Evolutionary conservation across 1,140 invertebrate species (phyloP), one percentile per base, ranked within the genome.

Genomic region (Drosophila setifemur): DNA sequence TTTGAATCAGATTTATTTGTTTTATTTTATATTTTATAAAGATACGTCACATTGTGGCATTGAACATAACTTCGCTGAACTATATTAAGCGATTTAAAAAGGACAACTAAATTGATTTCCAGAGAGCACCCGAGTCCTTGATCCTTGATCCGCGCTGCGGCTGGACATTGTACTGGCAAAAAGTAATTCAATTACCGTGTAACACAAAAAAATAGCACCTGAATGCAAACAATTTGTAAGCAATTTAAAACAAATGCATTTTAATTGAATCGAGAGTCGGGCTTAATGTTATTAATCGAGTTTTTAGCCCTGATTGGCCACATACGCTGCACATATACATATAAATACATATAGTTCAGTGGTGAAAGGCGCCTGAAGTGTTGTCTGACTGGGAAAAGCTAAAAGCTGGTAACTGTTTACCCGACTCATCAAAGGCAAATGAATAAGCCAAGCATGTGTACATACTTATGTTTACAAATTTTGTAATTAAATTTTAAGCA

Each of bases 401-500:
- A 23, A 42, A 39, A 23, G 3, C 16, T 26, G n/a, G n/a, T n/a
- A 11, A 16, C 47, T 48, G 40, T 55, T 63, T 54, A 14, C 42
- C 4, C 14, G 18, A 35, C 31, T 49, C 48, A 37, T 37, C 53
- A 47, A 21, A 6, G 12, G n/a, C 14, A n/a, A 21, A 31, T 48
- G 19, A 23, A 19, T 29, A 6, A n/a, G 25, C 25, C 26, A 14
- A 44, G 21, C 29, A 67, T 31, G 33, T 55, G 11, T 35, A 12
- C 29, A 12, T 39, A 19, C 44, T 44, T 57, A 60, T 71, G 63
- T 61, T 63, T 64, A 75, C 66, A 60, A 86, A 72, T 86, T 86
- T 69, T 33, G 69, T 86, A 86, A 86, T 86, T 86, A 81, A 81
- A 86, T 86, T 86, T 81, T 67, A 68, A 60, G 57, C 53, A 81